Evolutionary conservation across 2,888 invertebrate genomes (phyloP).

Genomic region (Liodrosophila aerea): DNA sequence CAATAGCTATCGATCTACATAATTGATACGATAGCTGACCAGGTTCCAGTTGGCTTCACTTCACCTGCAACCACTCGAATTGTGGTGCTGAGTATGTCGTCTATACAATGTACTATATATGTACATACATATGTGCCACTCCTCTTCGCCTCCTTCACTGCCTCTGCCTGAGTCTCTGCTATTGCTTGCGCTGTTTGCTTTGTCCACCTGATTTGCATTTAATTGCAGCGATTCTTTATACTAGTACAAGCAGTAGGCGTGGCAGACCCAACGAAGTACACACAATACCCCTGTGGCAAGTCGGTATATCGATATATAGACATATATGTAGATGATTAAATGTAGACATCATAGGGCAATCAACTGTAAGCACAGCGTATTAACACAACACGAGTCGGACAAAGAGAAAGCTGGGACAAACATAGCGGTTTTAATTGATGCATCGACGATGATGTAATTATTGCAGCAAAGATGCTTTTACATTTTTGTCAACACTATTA

Average conservation of each 20-base stretch:
- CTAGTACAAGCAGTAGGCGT: slow-evolving; percentile 19
- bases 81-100: too few relatives aligned
- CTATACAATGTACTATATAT: too few relatives aligned
- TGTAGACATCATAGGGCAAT: slow-evolving; percentile 4
- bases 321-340: not conserved
- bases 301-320: not conserved
- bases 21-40: too few relatives aligned
- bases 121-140: slow-evolving; percentile 5
- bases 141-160: not conserved
- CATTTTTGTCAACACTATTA: too few relatives aligned
- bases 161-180: too few relatives aligned
- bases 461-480: too few relatives aligned
- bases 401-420: too few relatives aligned
- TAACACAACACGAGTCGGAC: too few relatives aligned
- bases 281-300: slow-evolving; percentile 24
- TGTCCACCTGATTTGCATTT: slow-evolving; percentile 74
- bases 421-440: too few relatives aligned
- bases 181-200: slow-evolving; percentile 23
- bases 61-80: slow-evolving; percentile 35
- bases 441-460: too few relatives aligned
- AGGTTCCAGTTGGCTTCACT: slow-evolving; percentile 47
- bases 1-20: too few relatives aligned
- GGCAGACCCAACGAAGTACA: slow-evolving; percentile 5
- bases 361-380: too few relatives aligned
- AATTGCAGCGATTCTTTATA: slow-evolving; percentile 63